A percentile compares a stretch with the other conserved stretches of the same genome.
Conservation (phyloP, 2,888 invertebrate species). For the Oscheius sp. region DNA sequence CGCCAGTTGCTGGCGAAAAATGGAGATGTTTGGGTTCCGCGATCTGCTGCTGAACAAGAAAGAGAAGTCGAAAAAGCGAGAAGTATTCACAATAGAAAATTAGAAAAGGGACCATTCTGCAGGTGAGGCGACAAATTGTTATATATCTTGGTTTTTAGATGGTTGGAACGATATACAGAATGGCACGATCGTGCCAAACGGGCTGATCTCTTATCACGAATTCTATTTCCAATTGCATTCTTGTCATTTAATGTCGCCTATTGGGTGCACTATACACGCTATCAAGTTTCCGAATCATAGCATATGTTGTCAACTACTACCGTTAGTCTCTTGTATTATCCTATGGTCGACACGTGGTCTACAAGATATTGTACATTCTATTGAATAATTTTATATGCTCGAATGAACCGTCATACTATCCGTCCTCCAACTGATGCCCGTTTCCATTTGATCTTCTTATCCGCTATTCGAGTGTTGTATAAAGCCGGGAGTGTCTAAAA, state of each 20-base stretch:
- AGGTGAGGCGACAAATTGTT: not conserved
- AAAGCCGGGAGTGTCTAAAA: constrained; percentile 23
- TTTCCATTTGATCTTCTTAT: constrained; percentile 6
- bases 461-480: not conserved
- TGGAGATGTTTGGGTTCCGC: constrained; percentile 47
- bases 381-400: constrained; percentile 12
- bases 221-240: constrained; percentile 59
- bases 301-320: not conserved
- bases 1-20: constrained; percentile 22
- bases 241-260: constrained; percentile 53
- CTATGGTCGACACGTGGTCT: constrained; percentile 15
- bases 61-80: constrained; percentile 47
- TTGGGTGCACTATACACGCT: constrained; percentile 53
- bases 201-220: constrained; percentile 62
- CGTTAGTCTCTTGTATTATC: not conserved
- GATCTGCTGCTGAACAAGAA: constrained; percentile 48
- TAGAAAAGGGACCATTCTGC: constrained; percentile 3
- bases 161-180: constrained; percentile 55
- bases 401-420: not conserved
- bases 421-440: constrained; percentile 20
- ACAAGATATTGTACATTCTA: constrained; percentile 13
- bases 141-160: constrained; percentile 32
- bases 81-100: constrained; percentile 24
- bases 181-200: constrained; percentile 63
- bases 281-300: constrained; percentile 26